Base-by-base conservation (phyloP, 1,140 invertebrate species). In the Aphelinus atriplicis region DNA sequence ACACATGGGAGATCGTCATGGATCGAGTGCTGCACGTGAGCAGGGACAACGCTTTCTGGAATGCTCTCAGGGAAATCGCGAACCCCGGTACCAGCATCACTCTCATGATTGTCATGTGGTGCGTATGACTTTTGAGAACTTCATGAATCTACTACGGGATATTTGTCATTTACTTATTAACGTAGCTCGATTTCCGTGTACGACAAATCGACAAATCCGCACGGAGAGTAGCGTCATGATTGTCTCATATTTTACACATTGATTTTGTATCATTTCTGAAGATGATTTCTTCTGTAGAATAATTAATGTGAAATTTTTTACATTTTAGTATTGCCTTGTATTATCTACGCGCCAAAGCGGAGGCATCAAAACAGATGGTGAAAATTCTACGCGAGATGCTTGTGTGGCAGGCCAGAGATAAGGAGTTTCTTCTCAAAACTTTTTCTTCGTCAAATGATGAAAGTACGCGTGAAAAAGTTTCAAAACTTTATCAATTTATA, bases 361-460 rank as follows among this genome's bases (percentile, higher is more conserved):
- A 87, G 4, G 93, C 93, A 5, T 90, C 91, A 77, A 88, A 85
- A 61, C 87, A 90, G 76, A 92, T 93, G 89, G 91, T 93, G 47
- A 83, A 86, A 50, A 88, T 94, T 55, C 84, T 94, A 57, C 89
- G 91, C 26, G 89, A 92, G 56, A 94, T 95, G 90, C 85, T 95
- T 53, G 85, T 91, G 56, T 83, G 93, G 77, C 92, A 93, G 81
- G 90, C 92, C 1, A 91, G 92, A 83, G 94, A 95, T 83, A 94
- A 94, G 84, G 91, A 94, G 78, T 94, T 93, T 85, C 86, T 94
- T 58, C 94, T n/a, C 82, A 86, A 51, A 89, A 88, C 79, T 90
- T 92, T 73, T 57, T 58, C 60, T 7, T 45, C 65, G 2, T 26
- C 60, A 1, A 67, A 3, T 7, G 48, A 63, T 58, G 10, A 72